Evolutionary conservation across 2,113 vertebrate genomes (phyloP), one percentile per base, ranked within the genome.

Genomic region (Trichechus manatus): DNA sequence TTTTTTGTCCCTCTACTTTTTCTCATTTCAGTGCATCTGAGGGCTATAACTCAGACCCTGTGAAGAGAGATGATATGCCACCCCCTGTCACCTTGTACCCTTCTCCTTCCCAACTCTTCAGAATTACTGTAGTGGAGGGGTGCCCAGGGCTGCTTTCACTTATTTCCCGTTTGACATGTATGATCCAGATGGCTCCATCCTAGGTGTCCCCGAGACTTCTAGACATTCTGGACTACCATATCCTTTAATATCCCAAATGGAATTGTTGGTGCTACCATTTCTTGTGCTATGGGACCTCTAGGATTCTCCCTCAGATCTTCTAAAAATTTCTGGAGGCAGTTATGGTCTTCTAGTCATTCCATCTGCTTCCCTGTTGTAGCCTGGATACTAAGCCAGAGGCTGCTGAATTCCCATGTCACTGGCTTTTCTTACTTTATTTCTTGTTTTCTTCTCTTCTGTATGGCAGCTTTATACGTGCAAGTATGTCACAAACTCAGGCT

Each of bases 311-410:
- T 80, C n/a, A 47, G 17, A 61, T 63, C 31, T 11, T 63, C 31
- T 11, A 27, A 77, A 59, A 13, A 11, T 22, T 87, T 36, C 85
- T 36, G n/a, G 64, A 90, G 13, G 44, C 6, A 87, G 20, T 27
- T 82, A 29, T 9, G 6, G 22, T 95, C 74, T 74, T 25, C 33
- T 15, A 1, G 42, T 84, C 42, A 39, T 39, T 87, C 25, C 3
- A 20, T 83, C 63, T 92, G 36, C 64, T 91, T 70, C 56, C 22
- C 64, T 90, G n/a, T 25, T 79, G 63, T n/a, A 91, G 77, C 50
- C 20, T 94, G 50, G 25, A 63, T 36, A 42, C 39, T 33, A 36
- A 95, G 7, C 19, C 39, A 36, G 64, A 42, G 39, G 44, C 10
- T 17, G 3, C 29, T 80, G 80, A 10, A 11, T 14, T 53, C 19